Conservation (phyloP, 2,888 invertebrate species). For the Orthosia gracilis region DNA sequence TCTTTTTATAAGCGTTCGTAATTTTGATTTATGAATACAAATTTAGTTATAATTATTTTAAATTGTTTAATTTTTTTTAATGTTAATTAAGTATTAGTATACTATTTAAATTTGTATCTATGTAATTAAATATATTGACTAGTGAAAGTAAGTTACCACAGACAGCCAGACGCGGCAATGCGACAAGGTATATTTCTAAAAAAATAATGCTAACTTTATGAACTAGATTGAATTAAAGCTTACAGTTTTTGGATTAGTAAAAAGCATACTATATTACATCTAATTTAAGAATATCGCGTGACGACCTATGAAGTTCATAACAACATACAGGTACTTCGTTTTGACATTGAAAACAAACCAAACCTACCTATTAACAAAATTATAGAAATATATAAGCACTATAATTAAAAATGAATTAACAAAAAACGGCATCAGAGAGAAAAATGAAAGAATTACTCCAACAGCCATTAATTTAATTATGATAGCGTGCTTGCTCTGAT, state of each 20-base stretch:
- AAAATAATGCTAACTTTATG: too few relatives aligned
- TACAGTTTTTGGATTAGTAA: background rate
- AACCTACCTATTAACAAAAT: background rate
- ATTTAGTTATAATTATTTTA: too few relatives aligned
- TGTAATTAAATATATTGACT: too few relatives aligned
- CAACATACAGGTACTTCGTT: background rate
- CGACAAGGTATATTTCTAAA: too few relatives aligned
- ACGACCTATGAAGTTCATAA: background rate
- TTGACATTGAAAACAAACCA: slow-evolving; percentile 17
- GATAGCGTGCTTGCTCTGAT: slow-evolving; percentile 56
- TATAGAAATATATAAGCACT: background rate
- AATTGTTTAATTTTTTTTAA: too few relatives aligned
- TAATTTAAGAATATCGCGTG: background rate
- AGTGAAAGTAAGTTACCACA: too few relatives aligned
- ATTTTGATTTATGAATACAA: too few relatives aligned
- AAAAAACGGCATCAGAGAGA: background rate
- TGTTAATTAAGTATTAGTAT: too few relatives aligned
- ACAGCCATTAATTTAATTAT: slow-evolving; percentile 57
- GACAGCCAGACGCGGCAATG: background rate
- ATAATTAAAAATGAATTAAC: slow-evolving; percentile 31
- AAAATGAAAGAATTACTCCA: slow-evolving; percentile 47
- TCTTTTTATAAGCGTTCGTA: too few relatives aligned
- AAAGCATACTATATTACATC: background rate
- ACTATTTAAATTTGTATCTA: too few relatives aligned
- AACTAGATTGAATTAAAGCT: background rate